A percentile compares a stretch with the other conserved stretches of the same genome.
Evolutionary conservation across 2,113 vertebrate genomes (phyloP).

Genomic region (Calidris pygmaea): DNA sequence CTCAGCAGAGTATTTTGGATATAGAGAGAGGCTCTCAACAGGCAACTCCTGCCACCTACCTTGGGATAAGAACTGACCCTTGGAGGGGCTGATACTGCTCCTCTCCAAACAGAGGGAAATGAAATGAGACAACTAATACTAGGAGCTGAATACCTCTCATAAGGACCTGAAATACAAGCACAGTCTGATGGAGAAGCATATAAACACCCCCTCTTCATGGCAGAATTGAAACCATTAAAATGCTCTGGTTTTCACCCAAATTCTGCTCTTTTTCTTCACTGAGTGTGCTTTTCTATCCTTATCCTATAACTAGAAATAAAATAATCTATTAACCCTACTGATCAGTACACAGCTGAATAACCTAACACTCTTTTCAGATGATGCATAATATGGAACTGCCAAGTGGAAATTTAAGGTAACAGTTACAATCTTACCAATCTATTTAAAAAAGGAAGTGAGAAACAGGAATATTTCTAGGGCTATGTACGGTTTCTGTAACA

Average conservation of each 20-base stretch:
- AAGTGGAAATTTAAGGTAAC: not conserved
- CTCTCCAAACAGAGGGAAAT: not conserved
- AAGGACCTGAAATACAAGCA: not conserved
- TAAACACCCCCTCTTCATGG: not conserved
- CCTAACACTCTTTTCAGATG: not conserved
- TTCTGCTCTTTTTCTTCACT: not conserved
- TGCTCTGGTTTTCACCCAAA: not conserved
- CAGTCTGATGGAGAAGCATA: not conserved
- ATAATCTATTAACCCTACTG: not conserved
- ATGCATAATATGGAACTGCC: not conserved
- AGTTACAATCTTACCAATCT: not conserved
- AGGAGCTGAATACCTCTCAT: not conserved
- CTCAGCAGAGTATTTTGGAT: not conserved
- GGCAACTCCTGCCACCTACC: not conserved
- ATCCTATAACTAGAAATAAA: not conserved
- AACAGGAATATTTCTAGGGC: not conserved
- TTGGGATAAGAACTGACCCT: not conserved
- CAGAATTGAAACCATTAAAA: not conserved
- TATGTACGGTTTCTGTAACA: not conserved
- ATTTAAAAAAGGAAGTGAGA: not conserved
- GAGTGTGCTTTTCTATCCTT: not conserved
- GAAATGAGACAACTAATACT: not conserved
- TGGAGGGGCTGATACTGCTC: not conserved
- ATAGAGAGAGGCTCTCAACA: not conserved
- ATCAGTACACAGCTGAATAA: not conserved